Evolutionary conservation across 2,888 invertebrate species (phyloP), one percentile per base, ranked within the genome.

Genomic region (Brenthis daphne): DNA sequence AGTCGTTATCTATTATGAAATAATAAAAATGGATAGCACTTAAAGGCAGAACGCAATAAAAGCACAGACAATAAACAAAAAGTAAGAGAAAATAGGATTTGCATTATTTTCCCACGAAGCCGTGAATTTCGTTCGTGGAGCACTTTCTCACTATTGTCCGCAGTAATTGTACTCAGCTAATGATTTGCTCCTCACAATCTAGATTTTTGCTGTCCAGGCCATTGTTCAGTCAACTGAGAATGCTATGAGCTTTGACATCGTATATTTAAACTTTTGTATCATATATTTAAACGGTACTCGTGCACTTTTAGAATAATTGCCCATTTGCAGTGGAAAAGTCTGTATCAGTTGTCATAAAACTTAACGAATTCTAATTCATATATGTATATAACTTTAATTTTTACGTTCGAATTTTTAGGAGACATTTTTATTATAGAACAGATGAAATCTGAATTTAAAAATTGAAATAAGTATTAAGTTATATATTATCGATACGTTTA

Each of bases 61-160:
- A 68, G 73, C 71, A 70, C 67, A 73, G 73, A 71, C 72, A 70
- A 71, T 67, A 61, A 54, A 74, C 73, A 76, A 76, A 74, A 74
- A 76, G 74, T 60, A 77, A 83, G 84, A 87, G 86, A 88, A 86
- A 87, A 85, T 84, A 82, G 82, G 78, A 85, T 86, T 87, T 84
- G 80, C 83, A 79, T 80, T 78, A 79, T 80, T 81, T 88, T 88
- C 84, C 85, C 87, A 85, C 79, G 82, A 70, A 76, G 76, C 76
- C 78, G 81, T 80, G 79, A 83, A 85, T 84, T 86, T 86, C 82
- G 82, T 85, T 87, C 83, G 84, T 78, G 77, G 78, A 76, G 79
- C 76, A 77, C 76, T 82, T 88, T 90, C 90, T 80, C 90, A 90
- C 86, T 79, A 90, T 90, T 90, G 89, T 90, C 76, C 78, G 75